These are phyloP conservation scores for Petrosia ficiformis DNA, from an alignment of 37 sponge, comb jelly and placozoan species.

Conservation along the genomic window DNA sequence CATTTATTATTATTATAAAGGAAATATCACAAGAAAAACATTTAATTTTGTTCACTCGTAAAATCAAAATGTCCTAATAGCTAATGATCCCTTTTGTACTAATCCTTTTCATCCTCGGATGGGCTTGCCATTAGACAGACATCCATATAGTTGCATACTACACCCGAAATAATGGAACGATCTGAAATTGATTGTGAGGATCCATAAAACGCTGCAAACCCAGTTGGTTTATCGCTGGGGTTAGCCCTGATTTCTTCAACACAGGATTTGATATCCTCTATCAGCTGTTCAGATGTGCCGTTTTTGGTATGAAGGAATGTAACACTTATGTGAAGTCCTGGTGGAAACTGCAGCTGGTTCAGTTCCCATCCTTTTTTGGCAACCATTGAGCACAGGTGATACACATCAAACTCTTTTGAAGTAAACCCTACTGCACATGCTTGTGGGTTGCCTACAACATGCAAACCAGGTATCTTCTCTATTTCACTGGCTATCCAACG, in stretches of 20 bases:
- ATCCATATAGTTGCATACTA: conserved; percentile 13
- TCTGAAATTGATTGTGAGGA: conserved; percentile 81
- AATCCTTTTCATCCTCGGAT: conserved; percentile 5
- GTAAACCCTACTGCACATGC: conserved; percentile 69
- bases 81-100: too few species aligned
- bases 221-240: conserved; percentile 56
- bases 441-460: conserved; percentile 78
- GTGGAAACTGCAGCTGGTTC: conserved; percentile 88
- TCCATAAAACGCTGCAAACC: conserved; percentile 88
- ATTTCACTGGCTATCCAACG: conserved; percentile 39
- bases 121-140: neutral
- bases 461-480: conserved; percentile 54
- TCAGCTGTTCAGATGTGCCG: conserved; percentile 74
- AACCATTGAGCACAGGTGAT: conserved; percentile 51
- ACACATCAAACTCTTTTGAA: conserved; percentile 80
- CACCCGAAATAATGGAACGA: conserved; percentile 71
- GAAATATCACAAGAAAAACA: too few species aligned
- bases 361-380: conserved; percentile 80
- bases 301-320: conserved; percentile 81
- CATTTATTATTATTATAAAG: too few species aligned
- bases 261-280: conserved; percentile 68
- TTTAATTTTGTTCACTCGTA: too few species aligned
- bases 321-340: conserved; percentile 86
- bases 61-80: too few species aligned
- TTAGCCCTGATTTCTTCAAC: conserved; percentile 57